Conservation (phyloP, 1,140 invertebrate species). For the Physella acuta region DNA sequence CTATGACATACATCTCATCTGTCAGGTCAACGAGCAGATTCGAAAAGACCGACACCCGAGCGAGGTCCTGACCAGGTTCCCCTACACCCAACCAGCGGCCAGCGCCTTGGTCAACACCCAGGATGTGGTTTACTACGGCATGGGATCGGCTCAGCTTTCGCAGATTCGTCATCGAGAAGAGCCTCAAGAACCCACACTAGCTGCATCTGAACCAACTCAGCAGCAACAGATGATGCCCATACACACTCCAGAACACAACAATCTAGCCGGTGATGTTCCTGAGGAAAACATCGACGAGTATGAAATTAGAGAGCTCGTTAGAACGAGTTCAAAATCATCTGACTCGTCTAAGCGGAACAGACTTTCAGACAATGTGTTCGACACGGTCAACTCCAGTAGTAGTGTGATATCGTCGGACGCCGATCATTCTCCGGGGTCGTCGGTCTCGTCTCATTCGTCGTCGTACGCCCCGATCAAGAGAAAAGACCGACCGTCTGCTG, state of each 20-base stretch:
- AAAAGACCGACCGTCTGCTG: not conserved
- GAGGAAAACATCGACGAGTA: not conserved
- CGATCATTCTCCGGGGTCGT: not conserved
- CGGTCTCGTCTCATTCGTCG: not conserved
- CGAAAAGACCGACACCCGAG: constrained; percentile 3
- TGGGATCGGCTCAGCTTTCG: not conserved
- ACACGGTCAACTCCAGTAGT: not conserved
- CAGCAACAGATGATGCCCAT: not conserved
- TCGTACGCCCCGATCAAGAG: not conserved
- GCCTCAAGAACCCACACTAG: not conserved
- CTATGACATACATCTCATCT: too few relatives aligned
- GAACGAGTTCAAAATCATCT: not conserved
- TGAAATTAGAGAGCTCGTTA: too few relatives aligned
- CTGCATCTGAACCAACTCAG: not conserved
- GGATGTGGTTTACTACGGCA: constrained; percentile 6
- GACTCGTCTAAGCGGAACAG: not conserved
- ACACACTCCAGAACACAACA: not conserved
- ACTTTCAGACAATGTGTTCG: not conserved
- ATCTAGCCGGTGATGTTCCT: not conserved
- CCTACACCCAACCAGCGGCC: not conserved
- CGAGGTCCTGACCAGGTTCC: constrained; percentile 8
- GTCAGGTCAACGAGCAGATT: constrained; percentile 22
- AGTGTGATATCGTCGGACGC: not conserved
- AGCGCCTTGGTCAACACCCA: not conserved
- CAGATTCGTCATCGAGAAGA: not conserved